These are phyloP conservation scores for Leptonema lineaticorne DNA, from an alignment of 1,140 invertebrate genomes.

Conservation along the genomic window DNA sequence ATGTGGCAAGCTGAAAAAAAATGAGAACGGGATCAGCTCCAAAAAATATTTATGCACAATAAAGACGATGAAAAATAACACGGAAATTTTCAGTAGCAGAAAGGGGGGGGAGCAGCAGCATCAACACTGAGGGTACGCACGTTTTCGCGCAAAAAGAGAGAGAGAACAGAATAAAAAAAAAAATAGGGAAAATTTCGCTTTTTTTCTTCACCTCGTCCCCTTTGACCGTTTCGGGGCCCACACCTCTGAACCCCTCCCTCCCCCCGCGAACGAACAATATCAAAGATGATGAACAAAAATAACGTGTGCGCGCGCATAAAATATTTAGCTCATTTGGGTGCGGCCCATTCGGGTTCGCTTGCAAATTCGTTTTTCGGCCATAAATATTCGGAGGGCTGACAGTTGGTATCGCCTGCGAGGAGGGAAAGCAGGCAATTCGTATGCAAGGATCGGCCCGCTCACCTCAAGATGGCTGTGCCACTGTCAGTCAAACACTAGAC, in stretches of 20 bases:
- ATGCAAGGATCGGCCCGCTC: constrained; percentile 42
- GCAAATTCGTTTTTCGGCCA: constrained; percentile 44
- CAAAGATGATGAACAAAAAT: constrained; percentile 41
- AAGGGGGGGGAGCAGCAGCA: too few species aligned
- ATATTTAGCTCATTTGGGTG: constrained; percentile 42
- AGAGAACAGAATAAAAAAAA: too few species aligned
- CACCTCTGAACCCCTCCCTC: constrained; percentile 13
- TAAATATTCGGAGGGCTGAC: constrained; percentile 42
- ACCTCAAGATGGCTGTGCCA: constrained; percentile 43
- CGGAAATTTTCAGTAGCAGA: not conserved
- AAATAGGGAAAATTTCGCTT: too few species aligned
- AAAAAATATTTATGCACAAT: constrained; percentile 16
- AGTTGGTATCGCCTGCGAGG: constrained; percentile 41
- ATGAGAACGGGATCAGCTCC: not conserved
- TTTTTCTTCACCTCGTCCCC: not conserved
- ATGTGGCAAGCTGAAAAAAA: too few species aligned
- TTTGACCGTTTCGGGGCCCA: not conserved
- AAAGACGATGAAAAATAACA: not conserved
- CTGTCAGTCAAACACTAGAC: constrained; percentile 43
- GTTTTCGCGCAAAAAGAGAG: too few species aligned
- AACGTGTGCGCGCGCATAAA: constrained; percentile 42
- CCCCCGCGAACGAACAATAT: constrained; percentile 33
- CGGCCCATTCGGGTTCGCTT: constrained; percentile 37
- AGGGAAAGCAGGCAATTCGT: constrained; percentile 43
- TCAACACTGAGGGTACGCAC: too few species aligned